These are phyloP conservation scores for Pammene fasciana DNA, from an alignment of 2,888 invertebrate species.

Conservation along the genomic window DNA sequence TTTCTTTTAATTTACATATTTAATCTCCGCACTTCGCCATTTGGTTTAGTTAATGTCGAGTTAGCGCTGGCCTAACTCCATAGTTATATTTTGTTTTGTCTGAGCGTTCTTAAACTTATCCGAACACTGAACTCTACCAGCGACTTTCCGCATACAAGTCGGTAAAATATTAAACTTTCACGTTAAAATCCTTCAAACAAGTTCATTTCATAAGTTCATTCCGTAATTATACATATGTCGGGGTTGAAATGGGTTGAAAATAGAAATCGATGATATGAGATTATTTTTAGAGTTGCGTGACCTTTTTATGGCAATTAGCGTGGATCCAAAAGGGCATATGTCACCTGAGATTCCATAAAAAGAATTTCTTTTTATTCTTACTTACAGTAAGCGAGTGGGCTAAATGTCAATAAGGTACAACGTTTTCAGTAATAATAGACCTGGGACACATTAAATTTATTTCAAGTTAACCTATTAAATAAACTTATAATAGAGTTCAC, in stretches of 20 bases:
- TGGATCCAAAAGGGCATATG: constrained; percentile 1
- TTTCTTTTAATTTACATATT: too few species aligned
- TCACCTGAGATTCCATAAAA: neutral
- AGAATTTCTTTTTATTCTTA: neutral
- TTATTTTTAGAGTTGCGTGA: constrained; percentile 20
- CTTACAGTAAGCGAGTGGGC: neutral
- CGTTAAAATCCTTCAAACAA: too few species aligned
- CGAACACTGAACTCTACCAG: too few species aligned
- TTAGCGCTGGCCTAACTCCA: too few species aligned
- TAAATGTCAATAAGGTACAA: constrained; percentile 9
- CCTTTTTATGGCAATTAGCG: neutral
- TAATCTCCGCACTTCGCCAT: too few species aligned
- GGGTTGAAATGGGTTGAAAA: constrained; percentile 5
- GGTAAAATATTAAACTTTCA: too few species aligned
- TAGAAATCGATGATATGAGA: constrained; percentile 19
- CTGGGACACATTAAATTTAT: neutral
- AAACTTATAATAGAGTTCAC: neutral
- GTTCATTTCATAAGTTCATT: neutral
- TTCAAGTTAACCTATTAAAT: neutral
- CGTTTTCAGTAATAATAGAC: constrained; percentile 2
- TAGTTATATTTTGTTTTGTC: too few species aligned
- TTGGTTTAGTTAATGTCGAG: too few species aligned
- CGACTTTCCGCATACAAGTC: too few species aligned
- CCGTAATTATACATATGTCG: neutral
- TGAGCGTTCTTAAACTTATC: too few species aligned